Conservation (phyloP, 2,113 vertebrate genomes). For the Trochalopteron elliotii region DNA sequence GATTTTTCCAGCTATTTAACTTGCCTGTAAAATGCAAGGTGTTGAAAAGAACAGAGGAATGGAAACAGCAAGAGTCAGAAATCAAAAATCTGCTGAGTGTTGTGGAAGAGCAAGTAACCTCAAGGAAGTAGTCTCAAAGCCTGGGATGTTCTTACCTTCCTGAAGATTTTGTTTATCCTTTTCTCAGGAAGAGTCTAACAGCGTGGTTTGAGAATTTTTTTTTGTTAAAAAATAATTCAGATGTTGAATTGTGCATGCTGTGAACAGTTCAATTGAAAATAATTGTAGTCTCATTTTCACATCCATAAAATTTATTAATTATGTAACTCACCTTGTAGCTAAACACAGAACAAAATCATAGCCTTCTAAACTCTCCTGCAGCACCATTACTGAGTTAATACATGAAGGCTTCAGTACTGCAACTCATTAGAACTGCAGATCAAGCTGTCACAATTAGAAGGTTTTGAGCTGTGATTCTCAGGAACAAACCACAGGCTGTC, state of each 20-base stretch:
- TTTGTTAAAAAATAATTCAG: not conserved
- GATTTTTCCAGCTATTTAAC: not conserved
- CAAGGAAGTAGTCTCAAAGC: not conserved
- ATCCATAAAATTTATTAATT: not conserved
- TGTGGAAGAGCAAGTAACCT: not conserved
- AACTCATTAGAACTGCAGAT: not conserved
- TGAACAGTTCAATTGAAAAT: not conserved
- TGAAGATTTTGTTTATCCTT: not conserved
- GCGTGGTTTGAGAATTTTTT: not conserved
- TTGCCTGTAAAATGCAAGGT: not conserved
- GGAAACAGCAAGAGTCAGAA: not conserved
- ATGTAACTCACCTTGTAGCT: not conserved
- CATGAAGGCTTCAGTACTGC: not conserved
- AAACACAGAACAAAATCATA: not conserved
- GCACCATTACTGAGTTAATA: not conserved
- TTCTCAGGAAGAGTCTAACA: not conserved
- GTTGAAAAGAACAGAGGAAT: slow-evolving; percentile 1
- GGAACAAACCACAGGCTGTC: not conserved
- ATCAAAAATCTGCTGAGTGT: not conserved
- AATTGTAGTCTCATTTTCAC: not conserved
- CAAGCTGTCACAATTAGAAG: not conserved
- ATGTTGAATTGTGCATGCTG: not conserved
- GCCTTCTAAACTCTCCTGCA: not conserved
- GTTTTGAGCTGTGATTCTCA: not conserved
- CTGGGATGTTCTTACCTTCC: not conserved